Base-by-base conservation (phyloP, 2,113 vertebrate species). In the Ia io region DNA sequence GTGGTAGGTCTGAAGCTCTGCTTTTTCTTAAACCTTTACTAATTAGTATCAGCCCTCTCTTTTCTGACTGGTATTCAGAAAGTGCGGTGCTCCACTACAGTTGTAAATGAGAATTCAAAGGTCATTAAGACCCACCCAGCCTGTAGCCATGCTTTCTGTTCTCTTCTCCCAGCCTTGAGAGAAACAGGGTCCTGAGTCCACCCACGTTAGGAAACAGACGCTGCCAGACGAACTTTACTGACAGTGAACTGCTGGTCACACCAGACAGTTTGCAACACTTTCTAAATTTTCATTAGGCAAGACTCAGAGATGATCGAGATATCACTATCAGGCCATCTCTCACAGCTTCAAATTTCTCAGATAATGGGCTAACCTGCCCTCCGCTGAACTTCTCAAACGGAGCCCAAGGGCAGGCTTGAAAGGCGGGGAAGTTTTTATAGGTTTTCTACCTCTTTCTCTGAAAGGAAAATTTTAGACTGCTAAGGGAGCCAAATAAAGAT, bases 391-490 rank as follows among this genome's bases (percentile, higher is more conserved):
- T 5, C 82, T 49, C n/a, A 44, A 56, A 73, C 0, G 53, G 32
- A 84, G 35, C 25, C 71, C 70, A 84, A 89, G 9, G n/a, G 47
- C 35, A 94, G 63, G 18, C 40, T 63, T 63, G 22, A 91, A 91
- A 88, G 47, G 51, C 0, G 40, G 23, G 37, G 3, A 5, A 40
- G 18, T 65, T 47, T 42, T 37, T 44, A 35, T 49, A 32, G 9
- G 9, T 89, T 42, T 84, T 80, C 20, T 56, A 70, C 22, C 44
- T 80, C 37, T 49, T 93, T 79, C 65, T 61, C 44, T 63, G 32
- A 93, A 96, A 93, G 76, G 32, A 87, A 95, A 91, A 59, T 77
- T 10, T 8, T 61, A 59, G 79, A 61, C 6, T 56, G 65, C 18
- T 77, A 95, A 79, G 30, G 67, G 9, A 94, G 63, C 23, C 71